Evolutionary conservation across 2,888 invertebrate species (phyloP), one percentile per base, ranked within the genome.

Genomic region (Pelosia muscerda): DNA sequence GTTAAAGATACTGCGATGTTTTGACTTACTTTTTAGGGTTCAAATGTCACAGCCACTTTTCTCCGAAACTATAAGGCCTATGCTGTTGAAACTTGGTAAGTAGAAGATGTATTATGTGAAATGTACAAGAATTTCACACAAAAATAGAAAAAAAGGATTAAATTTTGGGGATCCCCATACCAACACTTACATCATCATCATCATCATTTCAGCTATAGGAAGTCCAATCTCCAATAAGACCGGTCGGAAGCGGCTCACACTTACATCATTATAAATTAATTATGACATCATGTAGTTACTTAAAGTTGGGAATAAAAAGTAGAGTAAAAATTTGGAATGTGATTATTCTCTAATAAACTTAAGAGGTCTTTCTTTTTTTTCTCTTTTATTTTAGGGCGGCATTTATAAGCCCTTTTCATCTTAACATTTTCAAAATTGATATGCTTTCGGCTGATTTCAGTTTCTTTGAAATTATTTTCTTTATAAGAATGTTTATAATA

Each of bases 391-490:
- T 59, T 34, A 59, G 65, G 59, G 28, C 31, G 26, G 28, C 31
- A 53, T 54, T n/a, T 59, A 54, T 66, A 66, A 19, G 63, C 63
- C 28, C 22, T 54, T 63, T 63, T 63, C 19, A 63, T 28, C n/a
- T 28, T 31, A 55, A 54, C n/a, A 22, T 54, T 31, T 63, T 63
- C 28, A 55, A 31, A 13, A 23, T 55, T 55, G n/a, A 55, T 55
- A 28, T 63, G 57, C 26, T 28, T 63, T 63, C 55, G 55, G n/a
- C 31, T 63, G 6, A 63, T 55, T 55, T 55, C 63, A n/a, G 55
- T 31, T 63, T 63, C 63, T 28, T 26, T 31, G 55, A 56, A 58
- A 56, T 65, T 25, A 57, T 26, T 25, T 25, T 65, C 65, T 49
- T 58, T 65, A 28, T 58, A 58, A 15, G 57, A 65, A 49, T 65